Evolutionary conservation across 2,113 vertebrate species (phyloP), one percentile per base, ranked within the genome.

Genomic region (Muntiacus muntjak): DNA sequence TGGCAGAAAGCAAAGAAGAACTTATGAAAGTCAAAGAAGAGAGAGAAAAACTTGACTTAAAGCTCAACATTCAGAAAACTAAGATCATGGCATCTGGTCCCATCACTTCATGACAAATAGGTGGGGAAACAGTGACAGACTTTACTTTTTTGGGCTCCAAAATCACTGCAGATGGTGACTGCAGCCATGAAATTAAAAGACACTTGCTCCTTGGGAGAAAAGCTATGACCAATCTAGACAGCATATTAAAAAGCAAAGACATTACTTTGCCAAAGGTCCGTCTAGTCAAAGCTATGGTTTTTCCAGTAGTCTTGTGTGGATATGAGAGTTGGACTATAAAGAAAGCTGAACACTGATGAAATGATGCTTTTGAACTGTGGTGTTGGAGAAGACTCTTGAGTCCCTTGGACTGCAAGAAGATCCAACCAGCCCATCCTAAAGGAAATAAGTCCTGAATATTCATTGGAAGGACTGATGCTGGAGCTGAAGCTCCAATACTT

Each of bases 1-100:
- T 0, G 2, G 7, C 33, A 67, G 62, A 67, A 67, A 67, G 0
- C 0, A 2, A 64, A 33, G 23, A 26, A 26, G 62, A 67, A n/a
- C 7, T n/a, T 67, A 64, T 64, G 30, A 64, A 64, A n/a, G 62
- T 64, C 15, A 64, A 64, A 64, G 62, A n/a, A 4, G 33, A 64
- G 62, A n/a, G 16, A 19, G 30, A 64, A 64, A 64, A 64, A 64
- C 16, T n/a, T n/a, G 62, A 16, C 62, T 64, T 64, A 64, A 64
- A 19, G 62, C 16, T 64, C 33, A 64, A 19, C 33, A n/a, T n/a
- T 64, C 33, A 64, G 62, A 64, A 64, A 17, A n/a, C 3, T 17
- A 64, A 64, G 62, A 64, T 64, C 62, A 19, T 64, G 33, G 62
- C 62, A 64, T n/a, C 30, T 64, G 30, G 16, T 64, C 62, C 62